A percentile compares a stretch with the other conserved stretches of the same genome.
Conservation (phyloP, 2,888 invertebrate genomes). For the Pammene fasciana region DNA sequence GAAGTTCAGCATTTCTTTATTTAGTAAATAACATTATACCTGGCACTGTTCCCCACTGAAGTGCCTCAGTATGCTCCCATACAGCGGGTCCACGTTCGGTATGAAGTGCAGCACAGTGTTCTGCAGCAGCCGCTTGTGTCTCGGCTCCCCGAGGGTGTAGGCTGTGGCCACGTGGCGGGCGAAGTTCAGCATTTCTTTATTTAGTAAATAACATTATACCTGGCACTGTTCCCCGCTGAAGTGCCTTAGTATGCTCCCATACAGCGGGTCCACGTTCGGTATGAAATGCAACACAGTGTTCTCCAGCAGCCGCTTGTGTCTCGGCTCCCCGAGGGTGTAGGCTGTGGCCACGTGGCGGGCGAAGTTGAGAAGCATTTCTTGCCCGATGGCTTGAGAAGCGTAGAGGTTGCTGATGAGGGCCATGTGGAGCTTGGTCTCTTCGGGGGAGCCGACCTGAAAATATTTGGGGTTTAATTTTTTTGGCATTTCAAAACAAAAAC, state of each 20-base stretch:
- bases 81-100: slow-evolving; percentile 81
- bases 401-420: slow-evolving; percentile 93
- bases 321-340: slow-evolving; percentile 86
- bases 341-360: slow-evolving; percentile 91
- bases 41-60: slow-evolving; percentile 68
- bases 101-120: slow-evolving; percentile 82
- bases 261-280: slow-evolving; percentile 81
- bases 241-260: slow-evolving; percentile 60
- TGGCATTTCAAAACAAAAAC: too few relatives aligned
- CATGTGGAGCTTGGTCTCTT: slow-evolving; percentile 92
- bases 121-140: not conserved
- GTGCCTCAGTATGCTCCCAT: slow-evolving; percentile 60
- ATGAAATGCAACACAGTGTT: slow-evolving; percentile 91
- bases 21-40: slow-evolving; percentile 38
- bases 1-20: too few relatives aligned
- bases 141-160: not conserved
- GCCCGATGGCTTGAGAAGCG: slow-evolving; percentile 91
- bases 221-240: slow-evolving; percentile 68
- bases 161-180: not conserved
- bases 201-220: not conserved
- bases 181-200: too few relatives aligned
- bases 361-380: slow-evolving; percentile 92
- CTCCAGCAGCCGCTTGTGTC: slow-evolving; percentile 85
- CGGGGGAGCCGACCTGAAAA: slow-evolving; percentile 88
- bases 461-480: slow-evolving; percentile 36